Conservation (phyloP, 2,888 invertebrate species). For the Timandra comae region DNA sequence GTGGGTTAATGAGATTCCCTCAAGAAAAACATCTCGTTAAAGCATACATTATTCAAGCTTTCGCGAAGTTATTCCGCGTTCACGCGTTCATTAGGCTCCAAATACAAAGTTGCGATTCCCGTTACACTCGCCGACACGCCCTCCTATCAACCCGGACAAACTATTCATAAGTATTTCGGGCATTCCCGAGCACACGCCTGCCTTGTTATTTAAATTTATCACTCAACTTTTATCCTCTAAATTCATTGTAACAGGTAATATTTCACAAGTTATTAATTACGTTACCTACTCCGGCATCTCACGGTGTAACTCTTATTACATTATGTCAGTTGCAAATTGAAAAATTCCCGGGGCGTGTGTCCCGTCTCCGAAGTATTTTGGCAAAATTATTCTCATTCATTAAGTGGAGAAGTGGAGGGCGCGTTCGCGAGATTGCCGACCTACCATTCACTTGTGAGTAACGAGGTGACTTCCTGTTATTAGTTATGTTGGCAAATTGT, state of each 20-base stretch:
- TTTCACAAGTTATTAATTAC: conserved; percentile 76
- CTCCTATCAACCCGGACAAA: conserved; percentile 65
- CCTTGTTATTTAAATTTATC: conserved; percentile 75
- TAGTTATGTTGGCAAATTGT: conserved; percentile 71
- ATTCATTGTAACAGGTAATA: conserved; percentile 75
- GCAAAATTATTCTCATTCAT: conserved; percentile 76
- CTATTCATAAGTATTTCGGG: conserved; percentile 71
- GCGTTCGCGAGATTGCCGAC: conserved; percentile 68
- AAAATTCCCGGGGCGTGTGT: conserved; percentile 76
- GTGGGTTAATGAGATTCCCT: conserved; percentile 75
- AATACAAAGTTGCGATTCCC: conserved; percentile 64
- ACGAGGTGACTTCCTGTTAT: conserved; percentile 73
- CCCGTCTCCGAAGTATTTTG: conserved; percentile 74
- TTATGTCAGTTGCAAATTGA: conserved; percentile 77
- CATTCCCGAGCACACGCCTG: conserved; percentile 40
- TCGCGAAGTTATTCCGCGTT: conserved; percentile 71
- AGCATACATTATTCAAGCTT: conserved; percentile 75
- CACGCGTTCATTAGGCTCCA: conserved; percentile 73
- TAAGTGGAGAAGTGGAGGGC: conserved; percentile 71
- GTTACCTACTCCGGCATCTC: conserved; percentile 59
- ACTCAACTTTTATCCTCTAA: conserved; percentile 76
- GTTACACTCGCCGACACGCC: conserved; percentile 50
- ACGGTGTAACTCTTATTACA: conserved; percentile 75
- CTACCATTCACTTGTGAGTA: conserved; percentile 71
- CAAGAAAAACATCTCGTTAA: conserved; percentile 77